Conservation (phyloP, 2,888 invertebrate species). For the Cataglyphis rosenhaueri region DNA sequence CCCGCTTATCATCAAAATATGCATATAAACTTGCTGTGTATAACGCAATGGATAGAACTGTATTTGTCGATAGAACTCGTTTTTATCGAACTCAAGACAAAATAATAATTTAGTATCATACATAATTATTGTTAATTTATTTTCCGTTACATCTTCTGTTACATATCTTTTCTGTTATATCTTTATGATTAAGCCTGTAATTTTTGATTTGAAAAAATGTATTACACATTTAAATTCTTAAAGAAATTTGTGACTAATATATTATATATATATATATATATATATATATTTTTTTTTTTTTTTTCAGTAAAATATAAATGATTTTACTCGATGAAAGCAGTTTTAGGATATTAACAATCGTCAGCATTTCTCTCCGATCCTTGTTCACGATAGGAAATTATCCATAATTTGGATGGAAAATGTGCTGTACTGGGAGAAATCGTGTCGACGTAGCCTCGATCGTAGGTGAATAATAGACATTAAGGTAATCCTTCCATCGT, state of each 20-base stretch:
- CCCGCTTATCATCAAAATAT: conserved; percentile 39
- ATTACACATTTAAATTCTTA: not conserved
- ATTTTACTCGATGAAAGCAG: not conserved
- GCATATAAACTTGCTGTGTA: conserved; percentile 9
- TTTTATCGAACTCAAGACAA: not conserved
- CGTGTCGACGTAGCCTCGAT: conserved; percentile 33
- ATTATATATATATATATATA: not conserved
- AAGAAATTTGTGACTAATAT: not conserved
- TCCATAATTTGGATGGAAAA: conserved; percentile 40
- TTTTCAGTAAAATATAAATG: not conserved
- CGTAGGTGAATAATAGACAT: conserved; percentile 62
- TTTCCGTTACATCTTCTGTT: too few species aligned
- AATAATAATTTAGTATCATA: too few species aligned
- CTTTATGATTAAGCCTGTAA: not conserved
- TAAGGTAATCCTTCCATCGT: conserved; percentile 42
- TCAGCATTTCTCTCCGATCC: not conserved
- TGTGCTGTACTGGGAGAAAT: conserved; percentile 56
- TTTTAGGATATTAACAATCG: conserved; percentile 12
- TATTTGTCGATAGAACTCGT: not conserved
- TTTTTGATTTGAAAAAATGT: not conserved
- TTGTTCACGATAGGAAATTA: not conserved
- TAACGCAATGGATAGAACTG: conserved; percentile 5
- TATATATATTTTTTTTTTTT: not conserved
- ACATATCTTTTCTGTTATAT: not conserved
- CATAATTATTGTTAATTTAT: too few species aligned